Percentiles rank a stretch among this genome's conserved stretches.
These are phyloP conservation scores for Neodon shergylaensis DNA, from an alignment of 2,113 vertebrate species.

Conservation along the genomic window DNA sequence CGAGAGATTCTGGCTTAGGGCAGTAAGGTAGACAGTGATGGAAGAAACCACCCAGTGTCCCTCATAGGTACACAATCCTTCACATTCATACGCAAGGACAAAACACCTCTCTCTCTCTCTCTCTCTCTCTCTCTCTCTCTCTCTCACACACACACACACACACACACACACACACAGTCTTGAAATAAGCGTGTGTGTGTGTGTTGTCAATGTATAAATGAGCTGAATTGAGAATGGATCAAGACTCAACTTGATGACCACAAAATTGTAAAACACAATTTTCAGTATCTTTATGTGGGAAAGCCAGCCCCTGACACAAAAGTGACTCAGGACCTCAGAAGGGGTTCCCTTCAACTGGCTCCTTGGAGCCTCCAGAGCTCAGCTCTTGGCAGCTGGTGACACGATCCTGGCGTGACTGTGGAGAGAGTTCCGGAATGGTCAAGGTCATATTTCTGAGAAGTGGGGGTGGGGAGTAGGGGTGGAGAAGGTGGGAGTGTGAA, in stretches of 20 bases:
- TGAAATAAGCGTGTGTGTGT: not conserved
- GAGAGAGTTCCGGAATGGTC: not conserved
- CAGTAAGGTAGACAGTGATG: not conserved
- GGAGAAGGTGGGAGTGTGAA: too few relatives aligned
- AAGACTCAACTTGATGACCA: not conserved
- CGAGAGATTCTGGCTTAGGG: not conserved
- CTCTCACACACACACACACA: not conserved
- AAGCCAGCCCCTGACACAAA: not conserved
- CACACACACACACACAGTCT: not conserved
- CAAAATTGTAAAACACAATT: not conserved
- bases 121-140: too few relatives aligned
- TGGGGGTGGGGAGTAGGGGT: too few relatives aligned
- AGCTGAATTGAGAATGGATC: not conserved
- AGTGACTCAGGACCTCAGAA: not conserved
- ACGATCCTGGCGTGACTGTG: not conserved
- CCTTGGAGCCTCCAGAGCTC: too few relatives aligned
- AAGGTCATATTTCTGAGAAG: not conserved
- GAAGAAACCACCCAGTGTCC: not conserved
- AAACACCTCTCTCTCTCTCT: not conserved
- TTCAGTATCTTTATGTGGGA: not conserved
- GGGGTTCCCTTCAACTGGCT: not conserved
- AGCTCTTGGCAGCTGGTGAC: rapidly evolving
- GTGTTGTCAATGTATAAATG: not conserved
- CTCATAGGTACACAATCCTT: not conserved
- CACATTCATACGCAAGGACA: not conserved